A percentile compares a stretch with the other conserved stretches of the same genome.
phyloP scores from a whole-genome alignment of 2,797 vertebrate species.

The Poeciliopsis paucimaculata region DNA sequence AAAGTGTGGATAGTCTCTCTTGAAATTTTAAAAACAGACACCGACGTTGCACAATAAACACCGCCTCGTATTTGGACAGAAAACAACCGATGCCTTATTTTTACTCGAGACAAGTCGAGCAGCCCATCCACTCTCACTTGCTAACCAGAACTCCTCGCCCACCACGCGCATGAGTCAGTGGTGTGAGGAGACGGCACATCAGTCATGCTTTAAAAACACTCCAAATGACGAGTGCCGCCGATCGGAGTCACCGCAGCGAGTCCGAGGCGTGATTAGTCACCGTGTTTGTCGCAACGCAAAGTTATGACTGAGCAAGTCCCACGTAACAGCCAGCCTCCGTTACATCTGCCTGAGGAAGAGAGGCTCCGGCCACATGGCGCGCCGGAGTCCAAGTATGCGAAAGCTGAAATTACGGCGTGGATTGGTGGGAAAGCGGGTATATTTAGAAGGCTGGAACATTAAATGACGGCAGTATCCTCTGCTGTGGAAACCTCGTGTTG shows the following conservation, averaged over 20 bases:
- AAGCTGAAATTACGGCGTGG: slow-evolving; percentile 23
- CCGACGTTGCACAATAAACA: not conserved
- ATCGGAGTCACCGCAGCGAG: slow-evolving; percentile 42
- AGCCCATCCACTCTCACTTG: slow-evolving; percentile 22
- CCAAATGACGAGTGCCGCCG: slow-evolving; percentile 42
- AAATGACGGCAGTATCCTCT: slow-evolving; percentile 44
- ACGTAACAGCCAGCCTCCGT: slow-evolving; percentile 32
- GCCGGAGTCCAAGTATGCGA: slow-evolving; percentile 5
- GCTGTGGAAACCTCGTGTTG: slow-evolving; percentile 66
- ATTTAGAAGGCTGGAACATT: slow-evolving; percentile 36
- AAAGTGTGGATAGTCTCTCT: not conserved
- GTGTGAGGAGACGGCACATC: slow-evolving; percentile 58
- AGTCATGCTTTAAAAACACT: slow-evolving; percentile 53
- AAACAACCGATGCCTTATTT: slow-evolving; percentile 16
- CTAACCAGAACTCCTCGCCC: slow-evolving; percentile 49
- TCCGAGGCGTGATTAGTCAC: slow-evolving; percentile 48
- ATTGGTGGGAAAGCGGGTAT: slow-evolving; percentile 28
- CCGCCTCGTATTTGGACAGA: slow-evolving; percentile 13
- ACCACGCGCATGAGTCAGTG: slow-evolving; percentile 56
- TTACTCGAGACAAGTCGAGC: slow-evolving; percentile 16
- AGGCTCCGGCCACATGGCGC: slow-evolving; percentile 1
- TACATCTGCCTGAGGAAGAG: slow-evolving; percentile 11
- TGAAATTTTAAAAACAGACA: not conserved
- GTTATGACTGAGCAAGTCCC: slow-evolving; percentile 10
- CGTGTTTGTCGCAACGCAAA: slow-evolving; percentile 25